These are phyloP conservation scores for Vombatus ursinus DNA, from an alignment of 2,113 vertebrate species.

Conservation along the genomic window DNA sequence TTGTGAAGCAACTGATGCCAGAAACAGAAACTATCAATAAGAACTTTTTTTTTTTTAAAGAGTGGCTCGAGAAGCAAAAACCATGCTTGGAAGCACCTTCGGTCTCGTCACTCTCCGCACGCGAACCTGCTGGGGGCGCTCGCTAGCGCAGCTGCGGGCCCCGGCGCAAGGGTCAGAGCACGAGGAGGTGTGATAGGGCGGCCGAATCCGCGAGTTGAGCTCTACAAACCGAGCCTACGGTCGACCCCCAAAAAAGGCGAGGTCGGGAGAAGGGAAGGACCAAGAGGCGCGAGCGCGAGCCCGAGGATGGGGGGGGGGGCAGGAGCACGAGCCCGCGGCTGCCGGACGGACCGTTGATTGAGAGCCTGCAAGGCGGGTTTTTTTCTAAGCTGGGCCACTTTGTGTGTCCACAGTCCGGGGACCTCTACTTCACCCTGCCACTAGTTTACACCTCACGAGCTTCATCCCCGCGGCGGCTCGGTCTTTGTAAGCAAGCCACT, in stretches of 20 bases:
- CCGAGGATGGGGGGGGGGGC: accelerated
- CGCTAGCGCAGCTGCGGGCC: too few relatives aligned
- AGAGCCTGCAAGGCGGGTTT: neutral
- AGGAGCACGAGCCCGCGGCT: too few relatives aligned
- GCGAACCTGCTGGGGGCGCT: neutral
- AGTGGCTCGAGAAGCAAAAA: too few relatives aligned
- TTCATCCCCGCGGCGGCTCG: neutral
- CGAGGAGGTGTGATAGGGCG: neutral
- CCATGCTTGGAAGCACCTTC: too few relatives aligned
- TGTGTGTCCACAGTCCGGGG: too few relatives aligned
- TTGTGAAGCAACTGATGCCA: neutral
- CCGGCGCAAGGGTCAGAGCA: neutral
- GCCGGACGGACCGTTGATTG: neutral
- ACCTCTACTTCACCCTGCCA: neutral
- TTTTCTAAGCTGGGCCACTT: too few relatives aligned
- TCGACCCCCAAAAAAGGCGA: too few relatives aligned
- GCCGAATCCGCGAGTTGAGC: neutral
- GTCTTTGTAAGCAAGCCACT: neutral
- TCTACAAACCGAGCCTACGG: too few relatives aligned
- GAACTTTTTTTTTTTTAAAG: neutral
- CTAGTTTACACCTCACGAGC: neutral
- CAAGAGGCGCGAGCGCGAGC: too few relatives aligned
- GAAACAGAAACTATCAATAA: neutral
- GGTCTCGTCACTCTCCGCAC: neutral
- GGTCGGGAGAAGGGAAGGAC: too few relatives aligned